phyloP scores from a whole-genome alignment of 2,888 invertebrate genomes.

The Euzetes globulus region DNA sequence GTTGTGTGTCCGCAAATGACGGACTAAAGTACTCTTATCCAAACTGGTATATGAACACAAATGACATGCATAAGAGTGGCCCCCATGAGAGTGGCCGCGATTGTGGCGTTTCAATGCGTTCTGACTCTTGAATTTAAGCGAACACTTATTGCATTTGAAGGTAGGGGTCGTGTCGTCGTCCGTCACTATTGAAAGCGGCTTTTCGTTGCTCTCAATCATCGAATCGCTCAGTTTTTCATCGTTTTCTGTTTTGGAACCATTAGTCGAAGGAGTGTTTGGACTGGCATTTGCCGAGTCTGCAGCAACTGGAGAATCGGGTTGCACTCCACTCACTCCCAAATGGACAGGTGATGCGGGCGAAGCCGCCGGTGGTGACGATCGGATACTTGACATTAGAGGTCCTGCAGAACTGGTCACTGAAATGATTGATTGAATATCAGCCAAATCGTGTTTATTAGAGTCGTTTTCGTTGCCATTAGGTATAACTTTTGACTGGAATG shows the following conservation, averaged over 20 bases:
- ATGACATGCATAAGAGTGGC: constrained; percentile 77
- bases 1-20: constrained; percentile 88
- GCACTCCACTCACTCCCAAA: not conserved
- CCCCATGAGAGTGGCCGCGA: constrained; percentile 48
- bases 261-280: constrained; percentile 36
- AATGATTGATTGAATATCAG: constrained; percentile 75
- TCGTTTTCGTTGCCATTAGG: not conserved
- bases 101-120: constrained; percentile 85
- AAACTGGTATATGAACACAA: constrained; percentile 82
- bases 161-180: not conserved
- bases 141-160: constrained; percentile 66
- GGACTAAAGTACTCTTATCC: constrained; percentile 81
- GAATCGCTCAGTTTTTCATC: not conserved
- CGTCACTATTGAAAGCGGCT: not conserved
- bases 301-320: constrained; percentile 39
- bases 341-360: constrained; percentile 39
- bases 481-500: constrained; percentile 6
- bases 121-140: constrained; percentile 75
- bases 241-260: constrained; percentile 9
- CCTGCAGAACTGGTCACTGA: constrained; percentile 58
- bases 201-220: not conserved
- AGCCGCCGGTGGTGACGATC: constrained; percentile 35
- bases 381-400: constrained; percentile 39
- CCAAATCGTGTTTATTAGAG: constrained; percentile 55
- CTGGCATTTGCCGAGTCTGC: constrained; percentile 44